Base-by-base conservation (phyloP, 2,888 invertebrate genomes). In the Dromius quadrimaculatus region DNA sequence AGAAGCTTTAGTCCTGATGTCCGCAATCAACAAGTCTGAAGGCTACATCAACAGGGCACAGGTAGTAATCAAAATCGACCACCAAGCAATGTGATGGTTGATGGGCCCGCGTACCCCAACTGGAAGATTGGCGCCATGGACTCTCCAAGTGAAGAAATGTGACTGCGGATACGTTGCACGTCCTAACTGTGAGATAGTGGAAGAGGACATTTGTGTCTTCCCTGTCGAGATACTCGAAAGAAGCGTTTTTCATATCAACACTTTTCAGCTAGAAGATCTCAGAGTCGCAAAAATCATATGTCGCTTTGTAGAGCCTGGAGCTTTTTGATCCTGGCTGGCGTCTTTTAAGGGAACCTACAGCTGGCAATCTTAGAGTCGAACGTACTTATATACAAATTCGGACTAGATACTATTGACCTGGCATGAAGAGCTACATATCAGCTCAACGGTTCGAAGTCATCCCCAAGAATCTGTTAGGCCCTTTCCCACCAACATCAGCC, bases 31-130 rank as follows among this genome's bases (percentile, higher is more conserved):
- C 23, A 79, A 80, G 54, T 82, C 80, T 68, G 70, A 78, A 8
- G 77, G 76, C 0, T 83, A 79, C 66, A 73, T 83, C 0, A 78
- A 79, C 36, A 79, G 79, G 0, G 20, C 75, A 2, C 62, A 74
- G 0, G 80, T 83, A 28, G 73, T 71, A 0, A 74, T 83, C 0
- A 71, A 78, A 2, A 82, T 81, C 0, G 83, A 83, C 65, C 83
- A 83, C 54, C 77, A 80, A 65, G 79, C 83, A 0, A 73, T 84
- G 32, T 80, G 81, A 77, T 84, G 81, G 79, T 71, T 84, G 6
- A 71, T 79, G 71, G 74, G 74, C 0, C 22, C 80, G 2, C 80
- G 80, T 66, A 76, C 81, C 5, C 78, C 79, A 0, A 75, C 77
- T 5, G 80, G 81, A 5, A 71, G 82, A 22, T 71, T 84, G 0